Percentiles rank a stretch among this genome's conserved stretches.
These are phyloP conservation scores for Coreoperca whiteheadi DNA, from an alignment of 2,113 vertebrate genomes.

Conservation along the genomic window DNA sequence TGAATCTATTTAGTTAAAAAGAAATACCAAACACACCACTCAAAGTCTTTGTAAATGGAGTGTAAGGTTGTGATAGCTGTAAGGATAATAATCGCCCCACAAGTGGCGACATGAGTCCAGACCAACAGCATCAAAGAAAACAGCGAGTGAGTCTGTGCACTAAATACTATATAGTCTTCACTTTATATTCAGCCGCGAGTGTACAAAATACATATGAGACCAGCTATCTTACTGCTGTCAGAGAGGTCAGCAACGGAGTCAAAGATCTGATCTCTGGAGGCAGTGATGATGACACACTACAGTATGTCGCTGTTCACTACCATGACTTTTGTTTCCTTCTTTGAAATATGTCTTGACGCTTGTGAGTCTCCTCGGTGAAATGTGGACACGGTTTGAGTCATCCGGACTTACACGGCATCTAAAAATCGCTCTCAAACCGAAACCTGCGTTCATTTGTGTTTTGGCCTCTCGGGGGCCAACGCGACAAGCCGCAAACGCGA, in stretches of 20 bases:
- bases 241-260: background rate
- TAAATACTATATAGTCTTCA: background rate
- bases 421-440: too few species aligned
- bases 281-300: background rate
- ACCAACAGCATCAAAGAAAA: too few species aligned
- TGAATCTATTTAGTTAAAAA: too few species aligned
- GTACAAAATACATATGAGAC: background rate
- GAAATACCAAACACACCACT: too few species aligned
- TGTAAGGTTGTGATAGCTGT: background rate
- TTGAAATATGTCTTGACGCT: too few species aligned
- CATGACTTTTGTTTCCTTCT: background rate
- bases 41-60: too few species aligned
- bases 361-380: too few species aligned
- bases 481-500: background rate
- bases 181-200: background rate
- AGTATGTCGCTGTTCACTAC: background rate
- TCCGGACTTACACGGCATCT: too few species aligned
- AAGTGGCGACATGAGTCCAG: too few species aligned
- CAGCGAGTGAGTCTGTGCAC: background rate
- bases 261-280: background rate
- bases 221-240: background rate
- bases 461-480: background rate
- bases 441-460: background rate
- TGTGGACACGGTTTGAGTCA: too few species aligned
- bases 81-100: background rate